Evolutionary conservation across 92 coral and sea anemone species (phyloP), one percentile per base, ranked within the genome.

Genomic region (Porites divaricata): DNA sequence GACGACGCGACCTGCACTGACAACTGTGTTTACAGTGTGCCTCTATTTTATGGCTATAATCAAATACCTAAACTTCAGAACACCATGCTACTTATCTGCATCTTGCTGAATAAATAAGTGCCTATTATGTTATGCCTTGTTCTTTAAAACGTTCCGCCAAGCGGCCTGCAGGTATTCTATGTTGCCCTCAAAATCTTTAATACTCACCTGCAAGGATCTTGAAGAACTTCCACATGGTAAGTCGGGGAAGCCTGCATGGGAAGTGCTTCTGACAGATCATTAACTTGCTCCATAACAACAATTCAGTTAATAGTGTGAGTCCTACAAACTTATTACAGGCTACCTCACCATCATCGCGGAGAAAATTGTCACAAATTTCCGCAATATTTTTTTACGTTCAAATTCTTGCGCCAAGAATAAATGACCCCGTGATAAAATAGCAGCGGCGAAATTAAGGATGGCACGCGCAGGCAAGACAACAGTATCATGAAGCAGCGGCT

Each of bases 261-360:
- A 9, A 97, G 98, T 9, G 99, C 99, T 15, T 97, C 99, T 5
- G 95, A 89, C 69, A 97, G 94, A 83, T 97, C 98, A 50, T 91
- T 85, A 4, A 96, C 99, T 84, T 95, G 98, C 50, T 97, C 99
- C 99, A 97, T 97, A 26, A 17, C 25, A 23, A 63, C 23, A 14
- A 45, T 56, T 51, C 68, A 24, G 16, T 66, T n/a, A 68, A 63
- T 13, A 58, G 13, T 54, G 59, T 54, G 59, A 15, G 59, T 11
- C 16, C 0, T 54, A 10, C 59, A 9, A 53, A 28, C 70, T 69
- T 63, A 26, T 24, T 9, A 51, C 21, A 51, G 62, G 72, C 24
- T 53, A 19, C 52, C 19, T 17, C 26, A 20, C 28, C 17, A 65
- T 7, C 63, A 11, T 49, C 1, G 8, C 10, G 0, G 1, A 48